Base-by-base conservation (phyloP, 2,888 invertebrate species). In the Eutolmus rufibarbis region DNA sequence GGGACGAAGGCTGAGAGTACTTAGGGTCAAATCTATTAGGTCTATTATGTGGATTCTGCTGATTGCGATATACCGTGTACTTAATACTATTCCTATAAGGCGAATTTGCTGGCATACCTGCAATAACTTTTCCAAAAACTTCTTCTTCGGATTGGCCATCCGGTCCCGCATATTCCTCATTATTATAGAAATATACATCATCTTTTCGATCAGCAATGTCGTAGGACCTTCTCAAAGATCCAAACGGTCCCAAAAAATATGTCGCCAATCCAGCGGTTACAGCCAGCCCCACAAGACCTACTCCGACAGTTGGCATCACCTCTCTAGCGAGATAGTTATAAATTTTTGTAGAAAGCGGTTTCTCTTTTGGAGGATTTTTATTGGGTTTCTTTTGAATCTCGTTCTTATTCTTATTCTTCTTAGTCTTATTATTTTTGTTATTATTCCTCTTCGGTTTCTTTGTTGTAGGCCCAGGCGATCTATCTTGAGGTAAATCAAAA, bases 221-320 rank as follows among this genome's bases (percentile, higher is more conserved):
- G 89, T 95, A 95, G 7, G 95, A 95, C 89, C 96, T 93, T 87
- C 95, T 93, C 0, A 95, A 94, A 0, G 95, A 94, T 8, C 95
- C 94, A 89, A 96, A 96, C 5, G 96, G 96, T 92, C 96, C 96
- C 28, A 96, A 92, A 31, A 90, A 89, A 89, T 96, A 96, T 86
- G 96, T 95, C 46, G 96, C 96, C 51, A 96, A 91, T 2, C 96
- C 96, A 2, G 96, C 95, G 57, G 96, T 94, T 88, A 96, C 94
- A 88, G 96, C 95, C 74, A 96, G 91, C 1, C 96, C 96, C 14
- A 96, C 94, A 28, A 96, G 92, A 89, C 96, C 96, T 0, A 96
- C 95, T 0, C 96, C 96, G 28, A 96, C 96, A 43, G 96, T 96
- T 0, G 96, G 96, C 95, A 96, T 96, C 0, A 96, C 95, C 93